phyloP scores from a whole-genome alignment of 2,888 invertebrate species.

The Nephrocerus scutellatus region DNA sequence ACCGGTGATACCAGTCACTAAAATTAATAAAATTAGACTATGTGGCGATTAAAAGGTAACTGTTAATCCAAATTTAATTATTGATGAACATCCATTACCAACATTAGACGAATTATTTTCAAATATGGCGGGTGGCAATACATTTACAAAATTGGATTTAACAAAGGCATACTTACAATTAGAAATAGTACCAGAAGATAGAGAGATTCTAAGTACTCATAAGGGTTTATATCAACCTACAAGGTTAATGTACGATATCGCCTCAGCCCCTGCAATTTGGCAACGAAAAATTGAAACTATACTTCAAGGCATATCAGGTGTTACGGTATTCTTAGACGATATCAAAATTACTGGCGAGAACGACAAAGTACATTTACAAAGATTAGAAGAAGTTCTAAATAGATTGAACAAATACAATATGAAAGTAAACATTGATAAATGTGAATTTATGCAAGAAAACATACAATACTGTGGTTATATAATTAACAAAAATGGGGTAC shows the following conservation, averaged over 20 bases:
- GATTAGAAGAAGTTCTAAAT: slow-evolving; percentile 22
- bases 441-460: slow-evolving; percentile 23
- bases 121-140: slow-evolving; percentile 21
- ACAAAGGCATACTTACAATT: slow-evolving; percentile 35
- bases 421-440: slow-evolving; percentile 28
- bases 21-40: slow-evolving; percentile 24
- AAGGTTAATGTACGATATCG: slow-evolving; percentile 32
- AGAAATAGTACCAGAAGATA: slow-evolving; percentile 28
- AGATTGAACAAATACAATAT: slow-evolving; percentile 25
- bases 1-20: slow-evolving; percentile 31
- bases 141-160: slow-evolving; percentile 28
- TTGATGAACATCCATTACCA: slow-evolving; percentile 27
- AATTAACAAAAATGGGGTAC: slow-evolving; percentile 28
- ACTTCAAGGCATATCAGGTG: slow-evolving; percentile 26
- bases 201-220: slow-evolving; percentile 33
- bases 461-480: slow-evolving; percentile 30
- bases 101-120: slow-evolving; percentile 26
- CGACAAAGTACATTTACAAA: slow-evolving; percentile 23
- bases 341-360: slow-evolving; percentile 25
- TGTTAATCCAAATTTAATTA: slow-evolving; percentile 24
- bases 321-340: slow-evolving; percentile 29
- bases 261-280: slow-evolving; percentile 32
- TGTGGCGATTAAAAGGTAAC: slow-evolving; percentile 25
- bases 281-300: slow-evolving; percentile 31
- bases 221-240: slow-evolving; percentile 33